Percentiles rank a stretch among this genome's conserved stretches.
phyloP scores from a whole-genome alignment of 2,888 invertebrate genomes.

The Chrysina gloriosa region DNA sequence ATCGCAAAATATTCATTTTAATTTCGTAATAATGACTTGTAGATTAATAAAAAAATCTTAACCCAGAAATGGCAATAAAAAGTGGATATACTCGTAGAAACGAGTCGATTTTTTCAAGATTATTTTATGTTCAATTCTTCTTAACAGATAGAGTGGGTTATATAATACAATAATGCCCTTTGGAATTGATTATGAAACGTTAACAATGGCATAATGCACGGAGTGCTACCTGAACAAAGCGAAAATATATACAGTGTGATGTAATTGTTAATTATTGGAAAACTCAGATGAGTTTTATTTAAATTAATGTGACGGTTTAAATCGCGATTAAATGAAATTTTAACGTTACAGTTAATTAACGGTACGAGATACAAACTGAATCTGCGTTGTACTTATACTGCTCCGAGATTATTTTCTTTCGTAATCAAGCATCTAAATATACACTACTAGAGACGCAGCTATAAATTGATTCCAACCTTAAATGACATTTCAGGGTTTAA shows the following conservation, averaged over 20 bases:
- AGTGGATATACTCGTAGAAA: too few relatives aligned
- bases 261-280: constrained; percentile 10
- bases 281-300: too few relatives aligned
- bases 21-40: too few relatives aligned
- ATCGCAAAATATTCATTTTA: too few relatives aligned
- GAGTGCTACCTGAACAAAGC: constrained; percentile 50
- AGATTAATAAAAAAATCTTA: too few relatives aligned
- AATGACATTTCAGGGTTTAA: constrained; percentile 37
- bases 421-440: constrained; percentile 36
- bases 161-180: constrained; percentile 38
- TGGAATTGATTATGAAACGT: constrained; percentile 51
- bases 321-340: too few relatives aligned
- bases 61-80: too few relatives aligned
- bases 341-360: too few relatives aligned
- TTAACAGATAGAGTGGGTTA: not conserved
- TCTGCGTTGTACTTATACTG: not conserved
- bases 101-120: not conserved
- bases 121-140: not conserved
- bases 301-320: too few relatives aligned
- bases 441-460: constrained; percentile 18
- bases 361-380: too few relatives aligned
- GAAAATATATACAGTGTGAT: constrained; percentile 49
- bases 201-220: constrained; percentile 52
- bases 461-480: constrained; percentile 21
- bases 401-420: constrained; percentile 6